phyloP scores from a whole-genome alignment of 2,113 vertebrate species.

The Limanda limanda region DNA sequence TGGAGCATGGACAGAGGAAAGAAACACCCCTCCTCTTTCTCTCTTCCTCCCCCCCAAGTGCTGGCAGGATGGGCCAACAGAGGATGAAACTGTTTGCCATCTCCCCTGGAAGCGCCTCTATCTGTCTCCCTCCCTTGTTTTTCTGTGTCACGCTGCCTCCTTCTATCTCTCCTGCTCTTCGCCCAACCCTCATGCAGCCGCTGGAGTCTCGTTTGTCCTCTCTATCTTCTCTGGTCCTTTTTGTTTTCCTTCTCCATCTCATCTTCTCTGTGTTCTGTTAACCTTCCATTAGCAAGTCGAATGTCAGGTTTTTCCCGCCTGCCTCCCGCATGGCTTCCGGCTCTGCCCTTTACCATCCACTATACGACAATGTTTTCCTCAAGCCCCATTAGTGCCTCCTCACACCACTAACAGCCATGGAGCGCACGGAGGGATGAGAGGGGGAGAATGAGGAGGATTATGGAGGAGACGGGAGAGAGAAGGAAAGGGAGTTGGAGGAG shows the following conservation, averaged over 20 bases:
- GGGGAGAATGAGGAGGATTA: constrained; percentile 58
- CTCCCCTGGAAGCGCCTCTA: constrained; percentile 17
- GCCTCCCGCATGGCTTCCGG: constrained; percentile 54
- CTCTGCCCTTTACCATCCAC: constrained; percentile 69
- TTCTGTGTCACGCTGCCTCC: constrained; percentile 13
- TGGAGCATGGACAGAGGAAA: constrained; percentile 42
- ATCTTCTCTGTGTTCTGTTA: constrained; percentile 57
- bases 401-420: constrained; percentile 72
- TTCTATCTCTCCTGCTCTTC: constrained; percentile 10
- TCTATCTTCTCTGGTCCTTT: constrained; percentile 42
- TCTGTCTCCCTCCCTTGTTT: constrained; percentile 11
- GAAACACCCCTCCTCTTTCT: not conserved
- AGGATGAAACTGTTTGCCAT: constrained; percentile 43
- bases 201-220: constrained; percentile 18
- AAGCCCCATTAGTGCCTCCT: constrained; percentile 67
- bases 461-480: constrained; percentile 7
- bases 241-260: constrained; percentile 41
- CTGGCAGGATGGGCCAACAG: constrained; percentile 38
- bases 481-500: constrained; percentile 29
- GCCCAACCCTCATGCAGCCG: constrained; percentile 6
- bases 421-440: constrained; percentile 51
- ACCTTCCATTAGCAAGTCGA: constrained; percentile 73
- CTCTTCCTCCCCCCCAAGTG: not conserved
- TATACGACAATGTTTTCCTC: constrained; percentile 71
- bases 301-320: constrained; percentile 57